Conservation (phyloP, 2,113 vertebrate species). For the Etheostoma cragini region DNA sequence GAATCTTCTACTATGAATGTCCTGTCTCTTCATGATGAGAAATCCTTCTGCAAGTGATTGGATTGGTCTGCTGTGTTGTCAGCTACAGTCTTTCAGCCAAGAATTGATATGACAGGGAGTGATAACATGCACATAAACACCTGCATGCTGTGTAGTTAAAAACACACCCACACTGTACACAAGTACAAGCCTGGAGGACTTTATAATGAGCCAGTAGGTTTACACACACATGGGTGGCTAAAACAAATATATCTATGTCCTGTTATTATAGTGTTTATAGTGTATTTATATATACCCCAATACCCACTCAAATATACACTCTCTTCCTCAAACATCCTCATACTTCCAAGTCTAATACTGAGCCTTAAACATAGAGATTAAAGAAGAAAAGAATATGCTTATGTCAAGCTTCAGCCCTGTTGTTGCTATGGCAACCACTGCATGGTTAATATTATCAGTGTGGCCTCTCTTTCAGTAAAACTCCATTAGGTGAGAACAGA, state of each 20-base stretch:
- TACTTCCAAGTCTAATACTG: neutral
- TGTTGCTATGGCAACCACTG: slow-evolving; percentile 68
- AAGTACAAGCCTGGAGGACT: neutral
- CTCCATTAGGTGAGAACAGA: neutral
- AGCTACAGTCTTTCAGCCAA: slow-evolving; percentile 9
- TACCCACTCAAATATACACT: neutral
- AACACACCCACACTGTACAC: neutral
- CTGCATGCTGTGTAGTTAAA: neutral
- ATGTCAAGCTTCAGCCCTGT: slow-evolving; percentile 34
- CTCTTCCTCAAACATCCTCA: neutral
- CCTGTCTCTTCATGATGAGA: neutral
- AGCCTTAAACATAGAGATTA: slow-evolving; percentile 21
- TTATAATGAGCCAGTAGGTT: neutral
- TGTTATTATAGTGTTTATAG: neutral
- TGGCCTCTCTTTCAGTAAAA: slow-evolving; percentile 13
- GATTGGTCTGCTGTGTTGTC: neutral
- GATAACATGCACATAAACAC: neutral
- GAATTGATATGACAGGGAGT: slow-evolving; percentile 22
- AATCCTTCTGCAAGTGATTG: neutral
- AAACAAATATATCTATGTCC: neutral
- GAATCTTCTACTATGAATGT: neutral
- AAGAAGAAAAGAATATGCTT: neutral
- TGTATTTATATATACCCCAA: neutral
- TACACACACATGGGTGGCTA: neutral
- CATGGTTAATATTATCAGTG: slow-evolving; percentile 18